Conservation (phyloP, 92 coral and sea anemone species). For the Plumapathes pennacea region DNA sequence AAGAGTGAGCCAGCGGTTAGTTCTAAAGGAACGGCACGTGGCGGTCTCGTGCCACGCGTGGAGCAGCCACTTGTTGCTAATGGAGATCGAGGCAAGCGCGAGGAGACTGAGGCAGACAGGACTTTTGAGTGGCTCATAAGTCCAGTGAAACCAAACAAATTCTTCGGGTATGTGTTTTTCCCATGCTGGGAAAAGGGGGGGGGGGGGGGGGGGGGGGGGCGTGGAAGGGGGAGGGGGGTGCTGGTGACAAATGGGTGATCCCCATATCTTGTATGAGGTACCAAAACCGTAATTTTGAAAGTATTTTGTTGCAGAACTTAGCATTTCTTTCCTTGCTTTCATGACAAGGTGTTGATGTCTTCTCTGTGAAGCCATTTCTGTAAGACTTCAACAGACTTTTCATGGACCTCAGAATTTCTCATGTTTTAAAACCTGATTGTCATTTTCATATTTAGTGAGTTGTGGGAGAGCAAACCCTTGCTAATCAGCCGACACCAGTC, state of each 20-base stretch:
- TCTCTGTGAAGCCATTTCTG: not conserved
- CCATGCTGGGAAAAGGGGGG: not conserved
- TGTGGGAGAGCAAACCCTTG: conserved; percentile 96
- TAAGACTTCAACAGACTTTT: not conserved
- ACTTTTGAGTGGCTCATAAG: conserved; percentile 87
- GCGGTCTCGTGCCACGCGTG: conserved; percentile 3
- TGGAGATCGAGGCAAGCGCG: conserved; percentile 37
- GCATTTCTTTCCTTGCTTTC: no score
- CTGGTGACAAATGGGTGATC: not conserved
- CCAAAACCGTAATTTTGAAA: not conserved
- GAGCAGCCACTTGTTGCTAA: not conserved
- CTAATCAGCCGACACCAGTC: conserved; percentile 85
- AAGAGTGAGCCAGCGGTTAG: conserved; percentile 14
- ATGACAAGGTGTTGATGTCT: no score
- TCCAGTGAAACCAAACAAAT: conserved; percentile 88
- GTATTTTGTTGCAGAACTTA: no score
- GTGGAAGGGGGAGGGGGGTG: not conserved
- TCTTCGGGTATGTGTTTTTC: conserved; percentile 84
- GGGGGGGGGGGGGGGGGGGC: not conserved
- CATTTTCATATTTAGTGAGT: conserved; percentile 52
- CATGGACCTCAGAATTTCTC: not conserved
- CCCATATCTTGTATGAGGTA: not conserved
- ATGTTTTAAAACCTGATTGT: not conserved
- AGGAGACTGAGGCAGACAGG: conserved; percentile 72
- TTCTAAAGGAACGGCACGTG: conserved; percentile 4